Evolutionary conservation across 2,113 vertebrate species (phyloP), one percentile per base, ranked within the genome.

Genomic region (Oncorhynchus masou): DNA sequence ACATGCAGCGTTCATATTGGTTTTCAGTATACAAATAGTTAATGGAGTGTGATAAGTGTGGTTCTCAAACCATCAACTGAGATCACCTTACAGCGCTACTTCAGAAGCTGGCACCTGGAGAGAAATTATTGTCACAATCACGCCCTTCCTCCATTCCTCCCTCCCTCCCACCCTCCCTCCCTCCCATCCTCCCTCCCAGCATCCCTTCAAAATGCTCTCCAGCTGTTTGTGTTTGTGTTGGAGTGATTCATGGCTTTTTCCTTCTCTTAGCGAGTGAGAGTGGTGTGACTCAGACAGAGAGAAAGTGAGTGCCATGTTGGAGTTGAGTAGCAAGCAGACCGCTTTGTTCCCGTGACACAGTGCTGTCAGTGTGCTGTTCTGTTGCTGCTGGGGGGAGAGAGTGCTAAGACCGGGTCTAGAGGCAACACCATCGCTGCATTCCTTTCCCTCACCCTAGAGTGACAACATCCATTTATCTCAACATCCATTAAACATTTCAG

Each of bases 271-370:
- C 54, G 51, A 74, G 71, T 75, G 79, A 45, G 39, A 45, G 39
- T 77, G 74, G 39, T 71, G 78, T 80, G 83, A 88, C 83, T 87
- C 72, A 73, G 84, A 80, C 60, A 57, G 74, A 78, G 59, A 83
- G 57, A 60, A 72, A 25, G 24, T 27, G 19, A 68, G 60, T 24
- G 51, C 31, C 22, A 45, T 74, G 74, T 75, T 78, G 79, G 27
- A 83, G 81, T 24, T 73, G 71, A 85, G 29, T 74, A 85, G 74
- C 9, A 20, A 78, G 72, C 15, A 81, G 39, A 45, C 39, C 9
- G 2, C 81, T 85, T 88, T 86, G 78, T 82, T 86, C 83, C 76
- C 78, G 72, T 90, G 86, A 89, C 86, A 91, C 86, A 89, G 39
- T 12, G 39, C 39, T 11, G 39, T 45, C 8, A 45, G 39, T 39